Evolutionary conservation across 2,113 vertebrate species (phyloP).

Genomic region (Rhabdornis inornatus): DNA sequence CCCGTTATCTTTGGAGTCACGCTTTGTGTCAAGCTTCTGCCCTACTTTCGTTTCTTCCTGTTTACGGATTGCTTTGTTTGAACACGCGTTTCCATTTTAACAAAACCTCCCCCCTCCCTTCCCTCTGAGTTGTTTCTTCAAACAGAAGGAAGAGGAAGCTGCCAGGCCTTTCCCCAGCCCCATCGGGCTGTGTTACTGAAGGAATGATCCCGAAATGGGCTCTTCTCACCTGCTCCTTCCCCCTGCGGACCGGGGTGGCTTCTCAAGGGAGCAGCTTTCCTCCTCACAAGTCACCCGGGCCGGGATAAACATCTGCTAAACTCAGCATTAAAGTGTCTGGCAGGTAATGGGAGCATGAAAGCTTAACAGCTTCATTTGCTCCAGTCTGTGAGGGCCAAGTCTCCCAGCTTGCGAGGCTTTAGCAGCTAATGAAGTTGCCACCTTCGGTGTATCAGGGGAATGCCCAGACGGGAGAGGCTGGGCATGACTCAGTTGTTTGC

Average conservation of each 20-base stretch:
- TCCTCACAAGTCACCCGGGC: not conserved
- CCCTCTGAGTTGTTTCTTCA: not conserved
- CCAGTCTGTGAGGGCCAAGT: accelerated
- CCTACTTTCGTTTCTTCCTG: not conserved
- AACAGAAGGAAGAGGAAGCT: not conserved
- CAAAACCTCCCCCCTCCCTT: not conserved
- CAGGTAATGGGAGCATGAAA: not conserved
- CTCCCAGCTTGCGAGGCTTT: accelerated
- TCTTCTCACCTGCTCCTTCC: not conserved
- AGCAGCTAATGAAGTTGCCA: not conserved
- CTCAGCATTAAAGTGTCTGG: not conserved
- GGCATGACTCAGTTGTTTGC: not conserved
- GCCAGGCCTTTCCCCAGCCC: not conserved
- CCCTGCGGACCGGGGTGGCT: accelerated
- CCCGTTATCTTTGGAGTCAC: not conserved
- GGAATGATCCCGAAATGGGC: too few relatives aligned
- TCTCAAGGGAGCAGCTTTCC: not conserved
- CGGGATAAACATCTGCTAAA: not conserved
- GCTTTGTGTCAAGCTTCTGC: not conserved
- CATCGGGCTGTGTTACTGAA: too few relatives aligned
- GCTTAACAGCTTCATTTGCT: not conserved
- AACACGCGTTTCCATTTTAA: not conserved
- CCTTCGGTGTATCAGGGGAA: not conserved
- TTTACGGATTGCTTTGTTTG: not conserved
- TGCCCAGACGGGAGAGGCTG: accelerated